Percentiles rank a stretch among this genome's conserved stretches.
phyloP scores from a whole-genome alignment of 2,888 invertebrate species.

The Anagyrus pseudococci region DNA sequence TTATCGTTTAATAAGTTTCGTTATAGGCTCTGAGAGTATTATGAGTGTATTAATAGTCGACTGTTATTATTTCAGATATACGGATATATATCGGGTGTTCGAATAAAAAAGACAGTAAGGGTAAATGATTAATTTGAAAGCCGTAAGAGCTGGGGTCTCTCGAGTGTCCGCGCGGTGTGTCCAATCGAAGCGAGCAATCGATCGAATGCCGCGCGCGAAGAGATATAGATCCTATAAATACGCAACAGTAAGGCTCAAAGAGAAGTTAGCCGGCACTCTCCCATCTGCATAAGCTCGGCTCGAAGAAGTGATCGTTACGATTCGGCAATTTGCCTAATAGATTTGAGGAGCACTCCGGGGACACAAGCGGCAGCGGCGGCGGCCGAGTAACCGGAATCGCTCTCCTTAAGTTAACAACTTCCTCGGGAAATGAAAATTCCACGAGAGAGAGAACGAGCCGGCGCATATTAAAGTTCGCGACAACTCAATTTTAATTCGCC shows the following conservation, averaged over 20 bases:
- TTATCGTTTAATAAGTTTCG: too few species aligned
- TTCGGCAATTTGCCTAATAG: constrained; percentile 30
- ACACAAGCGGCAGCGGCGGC: too few species aligned
- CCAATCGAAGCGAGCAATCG: too few species aligned
- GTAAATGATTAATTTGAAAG: background rate
- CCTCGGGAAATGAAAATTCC: constrained; percentile 13
- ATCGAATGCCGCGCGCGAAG: background rate
- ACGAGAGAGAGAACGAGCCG: background rate
- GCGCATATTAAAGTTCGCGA: constrained; percentile 6
- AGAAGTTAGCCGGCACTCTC: constrained; percentile 18
- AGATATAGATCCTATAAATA: constrained; percentile 5
- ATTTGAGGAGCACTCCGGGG: constrained; percentile 26
- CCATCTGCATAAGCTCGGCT: constrained; percentile 22
- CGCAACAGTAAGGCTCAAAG: constrained; percentile 12
- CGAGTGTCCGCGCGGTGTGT: too few species aligned
- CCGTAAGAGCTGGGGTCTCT: too few species aligned
- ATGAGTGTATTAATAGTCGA: too few species aligned
- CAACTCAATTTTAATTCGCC: constrained; percentile 11
- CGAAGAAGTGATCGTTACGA: constrained; percentile 28
- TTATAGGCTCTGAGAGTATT: too few species aligned
- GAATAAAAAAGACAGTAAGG: too few species aligned
- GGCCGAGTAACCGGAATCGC: constrained; percentile 18
- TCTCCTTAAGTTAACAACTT: constrained; percentile 30
- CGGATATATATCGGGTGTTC: too few species aligned
- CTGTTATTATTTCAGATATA: too few species aligned